Percentiles rank a stretch among this genome's conserved stretches.
phyloP scores from a whole-genome alignment of 2,797 vertebrate genomes.

The Silurus aristotelis region DNA sequence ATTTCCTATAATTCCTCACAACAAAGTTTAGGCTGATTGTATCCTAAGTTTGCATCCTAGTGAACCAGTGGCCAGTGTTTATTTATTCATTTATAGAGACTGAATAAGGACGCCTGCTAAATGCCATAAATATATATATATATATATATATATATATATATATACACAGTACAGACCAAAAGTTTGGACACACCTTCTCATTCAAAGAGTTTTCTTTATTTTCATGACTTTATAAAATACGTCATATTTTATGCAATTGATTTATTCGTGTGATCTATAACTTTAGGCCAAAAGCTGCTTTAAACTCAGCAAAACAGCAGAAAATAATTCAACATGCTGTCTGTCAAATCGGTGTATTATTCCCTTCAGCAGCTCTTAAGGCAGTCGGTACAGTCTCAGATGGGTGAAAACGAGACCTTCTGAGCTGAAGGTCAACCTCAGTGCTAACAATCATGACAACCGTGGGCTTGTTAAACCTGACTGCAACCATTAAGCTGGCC shows the following conservation, averaged over 20 bases:
- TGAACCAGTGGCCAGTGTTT: too few relatives aligned
- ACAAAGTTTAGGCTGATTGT: too few relatives aligned
- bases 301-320: neutral
- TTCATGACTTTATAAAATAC: neutral
- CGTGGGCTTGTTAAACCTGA: conserved; percentile 37
- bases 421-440: conserved; percentile 49
- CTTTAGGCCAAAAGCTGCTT: neutral
- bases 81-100: too few relatives aligned
- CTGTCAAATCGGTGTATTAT: conserved; percentile 14
- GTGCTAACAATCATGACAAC: conserved; percentile 40
- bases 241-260: neutral
- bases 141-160: too few relatives aligned
- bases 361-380: conserved; percentile 23
- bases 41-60: too few relatives aligned
- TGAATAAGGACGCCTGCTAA: too few relatives aligned
- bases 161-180: too few relatives aligned
- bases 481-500: conserved; percentile 30
- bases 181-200: too few relatives aligned
- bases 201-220: too few relatives aligned
- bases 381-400: conserved; percentile 9
- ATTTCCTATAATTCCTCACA: too few relatives aligned
- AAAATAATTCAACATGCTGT: neutral
- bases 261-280: neutral
- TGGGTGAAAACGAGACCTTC: conserved; percentile 25
- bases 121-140: too few relatives aligned